Base-by-base conservation (phyloP, 2,888 invertebrate genomes). In the Vanessa cardui region DNA sequence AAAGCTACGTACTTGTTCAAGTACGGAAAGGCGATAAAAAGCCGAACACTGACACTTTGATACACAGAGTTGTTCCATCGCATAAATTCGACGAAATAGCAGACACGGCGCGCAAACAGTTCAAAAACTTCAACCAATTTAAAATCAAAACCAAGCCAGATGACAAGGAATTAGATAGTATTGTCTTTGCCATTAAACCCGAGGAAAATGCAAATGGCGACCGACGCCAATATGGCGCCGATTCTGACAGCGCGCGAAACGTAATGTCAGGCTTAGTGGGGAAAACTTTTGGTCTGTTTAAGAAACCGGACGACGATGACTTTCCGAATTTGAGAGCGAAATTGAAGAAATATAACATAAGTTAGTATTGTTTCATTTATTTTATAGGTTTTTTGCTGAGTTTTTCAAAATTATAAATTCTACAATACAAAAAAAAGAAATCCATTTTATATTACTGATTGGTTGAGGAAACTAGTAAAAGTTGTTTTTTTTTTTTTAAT, bases 11-110 rank as follows among this genome's bases (percentile, higher is more conserved):
- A 0, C 69, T 79, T 0, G 63, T 78, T 0, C 78, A 81, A 77
- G 76, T 77, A 0, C 68, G 75, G 0, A 78, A 78, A 31, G 76
- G 75, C 0, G 70, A 75, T 6, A 80, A 80, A 56, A 65, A 75
- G 0, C 75, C 78, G 0, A 76, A 79, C 26, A 76, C 78, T 0
- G 79, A 80, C 58, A 78, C 78, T 0, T 18, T 78, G 0, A 76
- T 78, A 1, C 78, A 79, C 58, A 80, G 80, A 66, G 75, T 76
- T 0, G 59, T 78, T 0, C 75, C 78, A 12, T 46, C 71, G 0
- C 67, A 73, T 0, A 66, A 71, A 9, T 62, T 77, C 18, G 70
- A 76, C 1, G 62, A 70, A 7, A 72, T 72, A 5, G 58, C 73
- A 0, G 65, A 70, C 6, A 70, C 58, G 2, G 71, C 74, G 0